These are phyloP conservation scores for Stichopus chloronotus DNA, from an alignment of 35 echinoderm and acorn worm species.

Conservation along the genomic window DNA sequence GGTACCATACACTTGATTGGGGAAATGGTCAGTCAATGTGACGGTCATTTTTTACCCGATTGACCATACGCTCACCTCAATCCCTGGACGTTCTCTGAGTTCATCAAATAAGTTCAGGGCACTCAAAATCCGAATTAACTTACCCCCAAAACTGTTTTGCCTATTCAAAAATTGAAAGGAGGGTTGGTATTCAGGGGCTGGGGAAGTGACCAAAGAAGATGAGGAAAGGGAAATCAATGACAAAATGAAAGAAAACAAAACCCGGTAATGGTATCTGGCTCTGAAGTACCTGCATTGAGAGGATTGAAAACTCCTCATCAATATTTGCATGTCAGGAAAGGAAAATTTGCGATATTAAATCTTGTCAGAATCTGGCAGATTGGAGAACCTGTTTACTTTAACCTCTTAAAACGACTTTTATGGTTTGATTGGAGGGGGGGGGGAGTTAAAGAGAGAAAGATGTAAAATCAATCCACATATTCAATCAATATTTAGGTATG, in stretches of 20 bases:
- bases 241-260: background rate
- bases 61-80: too few relatives aligned
- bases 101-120: too few relatives aligned
- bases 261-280: background rate
- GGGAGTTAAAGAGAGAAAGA: background rate
- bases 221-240: background rate
- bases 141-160: too few relatives aligned
- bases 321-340: slow-evolving; percentile 27
- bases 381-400: slow-evolving; percentile 33
- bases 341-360: slow-evolving; percentile 37
- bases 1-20: too few relatives aligned
- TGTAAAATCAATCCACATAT: slow-evolving; percentile 52
- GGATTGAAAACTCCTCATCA: background rate
- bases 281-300: slow-evolving; percentile 3
- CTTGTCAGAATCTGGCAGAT: slow-evolving; percentile 41
- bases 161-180: too few relatives aligned
- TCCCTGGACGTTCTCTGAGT: too few relatives aligned
- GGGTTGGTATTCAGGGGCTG: too few relatives aligned
- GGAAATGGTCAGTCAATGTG: too few relatives aligned
- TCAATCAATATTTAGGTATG: slow-evolving; percentile 42
- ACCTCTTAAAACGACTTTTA: background rate
- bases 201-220: too few relatives aligned
- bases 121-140: too few relatives aligned
- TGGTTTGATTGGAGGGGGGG: slow-evolving; percentile 22
- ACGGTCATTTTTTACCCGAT: too few relatives aligned